Conservation (phyloP, 2,888 invertebrate species). For the Autographa gamma region DNA sequence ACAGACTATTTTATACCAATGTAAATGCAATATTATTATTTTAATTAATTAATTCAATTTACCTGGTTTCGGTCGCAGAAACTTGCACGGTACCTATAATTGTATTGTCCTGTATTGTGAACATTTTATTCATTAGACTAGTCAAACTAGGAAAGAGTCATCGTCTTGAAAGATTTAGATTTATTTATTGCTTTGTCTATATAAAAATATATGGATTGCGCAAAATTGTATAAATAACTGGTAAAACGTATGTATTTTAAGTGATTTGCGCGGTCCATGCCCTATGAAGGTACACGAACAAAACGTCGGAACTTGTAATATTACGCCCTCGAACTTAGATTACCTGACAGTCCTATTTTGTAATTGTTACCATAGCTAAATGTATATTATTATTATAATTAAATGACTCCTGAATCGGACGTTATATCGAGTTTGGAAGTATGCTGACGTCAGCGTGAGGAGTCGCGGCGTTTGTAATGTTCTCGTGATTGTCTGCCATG, state of each 20-base stretch:
- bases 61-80: constrained; percentile 37
- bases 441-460: constrained; percentile 43
- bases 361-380: constrained; percentile 86
- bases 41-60: constrained; percentile 43
- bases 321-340: constrained; percentile 38
- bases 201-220: constrained; percentile 55
- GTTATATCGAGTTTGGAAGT: constrained; percentile 55
- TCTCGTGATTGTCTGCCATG: constrained; percentile 79
- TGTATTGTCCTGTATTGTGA: constrained; percentile 55
- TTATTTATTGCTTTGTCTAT: constrained; percentile 80
- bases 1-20: constrained; percentile 65
- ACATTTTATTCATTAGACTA: constrained; percentile 82
- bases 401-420: constrained; percentile 64
- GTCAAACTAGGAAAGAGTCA: constrained; percentile 84
- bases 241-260: constrained; percentile 45
- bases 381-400: constrained; percentile 71
- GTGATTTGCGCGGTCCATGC: constrained; percentile 47
- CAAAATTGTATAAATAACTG: constrained; percentile 54
- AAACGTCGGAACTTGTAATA: constrained; percentile 37
- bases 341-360: constrained; percentile 67
- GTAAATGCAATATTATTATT: constrained; percentile 63
- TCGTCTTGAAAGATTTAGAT: constrained; percentile 76
- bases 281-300: constrained; percentile 44
- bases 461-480: constrained; percentile 57
- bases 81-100: constrained; percentile 51